Base-by-base conservation (phyloP, 2,888 invertebrate genomes). In the Pyrocoelia pectoralis region DNA sequence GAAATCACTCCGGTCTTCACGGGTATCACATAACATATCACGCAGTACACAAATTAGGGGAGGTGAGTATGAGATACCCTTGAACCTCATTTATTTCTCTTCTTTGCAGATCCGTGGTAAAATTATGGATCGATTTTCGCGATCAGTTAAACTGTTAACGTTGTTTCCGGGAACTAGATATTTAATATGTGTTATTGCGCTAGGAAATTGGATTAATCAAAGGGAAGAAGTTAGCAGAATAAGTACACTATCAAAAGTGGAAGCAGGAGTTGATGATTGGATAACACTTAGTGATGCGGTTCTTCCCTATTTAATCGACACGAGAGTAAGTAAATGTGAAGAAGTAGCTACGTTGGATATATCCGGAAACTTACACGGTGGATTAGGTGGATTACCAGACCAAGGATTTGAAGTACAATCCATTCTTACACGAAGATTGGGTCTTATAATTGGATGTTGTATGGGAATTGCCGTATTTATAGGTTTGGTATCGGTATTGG, bases 21-120 rank as follows among this genome's bases (percentile, higher is more conserved):
- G 94, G 94, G 70, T 95, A 91, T 81, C 91, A 92, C 84, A 90
- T 95, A 73, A 91, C 91, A 74, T 94, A 93, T 83, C 91, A 91
- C 79, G 87, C 90, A 68, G 80, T 89, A 77, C 88, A 89, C 74
- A 83, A 84, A 54, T 80, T 83, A 61, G 84, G 86, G 72, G 85
- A 86, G 80, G 86, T 88, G 73, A 18, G 9, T 49, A 8, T 50
- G 9, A 18, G n/a, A n/a, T n/a, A 24, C 24, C 18, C 5, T 19
- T 6, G 9, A 50, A 10, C 28, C 13, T 14, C 15, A 43, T n/a
- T 43, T 43, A 1, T 13, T 2, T 12, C 12, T 43, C 6, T 58
- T 56, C 65, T 67, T 81, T 81, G 29, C 85, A 92, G 92, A 88
- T 93, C 70, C 88, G 89, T 71, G 92, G 92, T 1, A 91, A 90